Percentiles rank a stretch among this genome's conserved stretches.
Conservation (phyloP, 2,888 invertebrate species). For the Andrena minutula region DNA sequence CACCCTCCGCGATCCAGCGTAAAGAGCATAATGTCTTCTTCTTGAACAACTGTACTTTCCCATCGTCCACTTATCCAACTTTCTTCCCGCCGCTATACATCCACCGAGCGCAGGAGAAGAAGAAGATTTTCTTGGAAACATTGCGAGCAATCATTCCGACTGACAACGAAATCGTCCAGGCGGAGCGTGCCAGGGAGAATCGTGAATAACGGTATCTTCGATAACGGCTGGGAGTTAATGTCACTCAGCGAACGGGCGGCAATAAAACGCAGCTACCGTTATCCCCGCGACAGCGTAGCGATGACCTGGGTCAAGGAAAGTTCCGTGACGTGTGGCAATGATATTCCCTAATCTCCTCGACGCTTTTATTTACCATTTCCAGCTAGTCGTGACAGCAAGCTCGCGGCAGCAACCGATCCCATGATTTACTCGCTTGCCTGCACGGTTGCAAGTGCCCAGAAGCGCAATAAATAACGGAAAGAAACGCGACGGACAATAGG, state of each 20-base stretch:
- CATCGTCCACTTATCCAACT: too few relatives aligned
- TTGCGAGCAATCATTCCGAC: too few relatives aligned
- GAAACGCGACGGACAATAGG: conserved; percentile 45
- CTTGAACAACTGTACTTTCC: too few relatives aligned
- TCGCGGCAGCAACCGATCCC: conserved; percentile 18
- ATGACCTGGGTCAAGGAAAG: conserved; percentile 3
- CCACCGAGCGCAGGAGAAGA: too few relatives aligned
- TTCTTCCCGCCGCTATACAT: too few relatives aligned
- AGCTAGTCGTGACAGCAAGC: background rate
- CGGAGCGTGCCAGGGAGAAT: conserved; percentile 7
- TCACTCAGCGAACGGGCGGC: conserved; percentile 23
- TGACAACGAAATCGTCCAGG: too few relatives aligned
- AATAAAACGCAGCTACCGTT: conserved; percentile 34
- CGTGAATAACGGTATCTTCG: conserved; percentile 43
- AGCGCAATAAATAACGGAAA: conserved; percentile 50
- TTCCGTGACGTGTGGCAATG: conserved; percentile 1
- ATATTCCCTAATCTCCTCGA: conserved; percentile 46
- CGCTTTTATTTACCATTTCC: conserved; percentile 36
- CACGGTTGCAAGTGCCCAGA: conserved; percentile 30
- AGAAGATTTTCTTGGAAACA: too few relatives aligned
- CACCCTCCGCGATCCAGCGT: too few relatives aligned
- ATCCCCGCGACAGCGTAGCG: background rate
- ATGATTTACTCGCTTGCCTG: conserved; percentile 43
- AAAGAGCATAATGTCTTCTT: too few relatives aligned
- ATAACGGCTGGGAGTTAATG: conserved; percentile 47